These are phyloP conservation scores for Julus scanicus DNA, from an alignment of 2,888 invertebrate species.

Conservation along the genomic window DNA sequence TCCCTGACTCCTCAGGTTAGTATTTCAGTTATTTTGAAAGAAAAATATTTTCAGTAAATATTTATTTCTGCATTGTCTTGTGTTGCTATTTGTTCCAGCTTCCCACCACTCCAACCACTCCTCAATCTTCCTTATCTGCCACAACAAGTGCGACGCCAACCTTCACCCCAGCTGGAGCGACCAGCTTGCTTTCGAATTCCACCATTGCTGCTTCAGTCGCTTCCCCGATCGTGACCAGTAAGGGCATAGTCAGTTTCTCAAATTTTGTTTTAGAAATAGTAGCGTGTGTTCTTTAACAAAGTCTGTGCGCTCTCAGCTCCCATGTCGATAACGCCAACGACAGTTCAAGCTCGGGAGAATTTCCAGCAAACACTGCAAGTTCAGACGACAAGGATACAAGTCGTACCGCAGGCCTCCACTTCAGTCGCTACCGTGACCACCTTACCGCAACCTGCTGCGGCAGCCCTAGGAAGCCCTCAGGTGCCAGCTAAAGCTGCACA, in stretches of 20 bases:
- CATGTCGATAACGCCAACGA: conserved; percentile 60
- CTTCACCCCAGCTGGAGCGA: conserved; percentile 59
- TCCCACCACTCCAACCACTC: conserved; percentile 60
- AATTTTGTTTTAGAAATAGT: not conserved
- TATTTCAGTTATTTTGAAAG: not conserved
- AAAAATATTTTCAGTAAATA: not conserved
- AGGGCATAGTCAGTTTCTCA: no score
- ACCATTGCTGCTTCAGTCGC: not conserved
- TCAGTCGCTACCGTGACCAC: conserved; percentile 49
- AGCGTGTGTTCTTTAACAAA: not conserved
- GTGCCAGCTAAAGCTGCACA: conserved; percentile 57
- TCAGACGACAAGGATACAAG: conserved; percentile 58
- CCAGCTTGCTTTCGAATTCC: conserved; percentile 59
- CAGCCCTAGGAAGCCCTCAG: not conserved
- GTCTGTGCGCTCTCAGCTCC: not conserved
- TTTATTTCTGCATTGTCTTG: not conserved
- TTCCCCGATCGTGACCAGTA: not conserved
- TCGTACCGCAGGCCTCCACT: conserved; percentile 48
- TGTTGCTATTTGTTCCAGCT: not conserved
- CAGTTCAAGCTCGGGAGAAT: conserved; percentile 63
- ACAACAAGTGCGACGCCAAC: conserved; percentile 62
- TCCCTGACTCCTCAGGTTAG: conserved; percentile 68
- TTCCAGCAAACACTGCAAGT: conserved; percentile 61
- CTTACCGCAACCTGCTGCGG: conserved; percentile 54
- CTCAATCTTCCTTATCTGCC: conserved; percentile 57